Evolutionary conservation across 2,888 invertebrate genomes (phyloP).

Genomic region (Tanytarsus gracilentus): DNA sequence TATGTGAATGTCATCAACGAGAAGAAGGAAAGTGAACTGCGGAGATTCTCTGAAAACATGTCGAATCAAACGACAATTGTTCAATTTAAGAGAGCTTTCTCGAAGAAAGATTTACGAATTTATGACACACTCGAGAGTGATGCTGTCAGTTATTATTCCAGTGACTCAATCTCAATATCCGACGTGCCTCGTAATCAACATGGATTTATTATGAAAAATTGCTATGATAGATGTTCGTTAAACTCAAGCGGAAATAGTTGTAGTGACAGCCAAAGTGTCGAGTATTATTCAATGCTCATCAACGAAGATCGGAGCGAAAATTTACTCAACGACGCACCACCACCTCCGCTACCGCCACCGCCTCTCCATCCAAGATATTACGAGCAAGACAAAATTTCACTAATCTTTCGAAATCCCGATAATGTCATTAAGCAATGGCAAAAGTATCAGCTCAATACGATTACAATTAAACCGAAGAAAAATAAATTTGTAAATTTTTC

Average conservation of each 20-base stretch:
- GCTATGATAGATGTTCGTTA: slow-evolving; percentile 1
- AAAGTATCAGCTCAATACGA: neutral
- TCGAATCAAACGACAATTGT: neutral
- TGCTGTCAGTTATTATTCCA: neutral
- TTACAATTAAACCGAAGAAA: neutral
- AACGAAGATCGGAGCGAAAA: slow-evolving; percentile 11
- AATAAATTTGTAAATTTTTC: slow-evolving; percentile 1
- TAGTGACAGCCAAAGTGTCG: slow-evolving; percentile 1
- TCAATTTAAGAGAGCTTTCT: slow-evolving; percentile 8
- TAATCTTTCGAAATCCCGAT: slow-evolving; percentile 9
- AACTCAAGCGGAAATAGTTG: neutral
- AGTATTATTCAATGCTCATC: slow-evolving; percentile 21
- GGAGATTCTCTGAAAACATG: slow-evolving; percentile 20
- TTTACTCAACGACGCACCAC: slow-evolving; percentile 17
- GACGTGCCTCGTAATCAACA: neutral
- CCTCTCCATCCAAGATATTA: neutral
- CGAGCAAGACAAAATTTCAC: neutral
- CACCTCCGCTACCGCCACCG: neutral
- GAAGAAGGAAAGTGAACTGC: slow-evolving; percentile 19
- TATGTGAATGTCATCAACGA: slow-evolving; percentile 14
- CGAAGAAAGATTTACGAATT: neutral
- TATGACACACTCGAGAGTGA: neutral
- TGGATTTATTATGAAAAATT: slow-evolving; percentile 17
- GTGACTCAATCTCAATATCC: neutral
- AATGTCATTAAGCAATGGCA: slow-evolving; percentile 17